phyloP scores from a whole-genome alignment of 2,797 vertebrate species.

The Acanthiza pusilla region DNA sequence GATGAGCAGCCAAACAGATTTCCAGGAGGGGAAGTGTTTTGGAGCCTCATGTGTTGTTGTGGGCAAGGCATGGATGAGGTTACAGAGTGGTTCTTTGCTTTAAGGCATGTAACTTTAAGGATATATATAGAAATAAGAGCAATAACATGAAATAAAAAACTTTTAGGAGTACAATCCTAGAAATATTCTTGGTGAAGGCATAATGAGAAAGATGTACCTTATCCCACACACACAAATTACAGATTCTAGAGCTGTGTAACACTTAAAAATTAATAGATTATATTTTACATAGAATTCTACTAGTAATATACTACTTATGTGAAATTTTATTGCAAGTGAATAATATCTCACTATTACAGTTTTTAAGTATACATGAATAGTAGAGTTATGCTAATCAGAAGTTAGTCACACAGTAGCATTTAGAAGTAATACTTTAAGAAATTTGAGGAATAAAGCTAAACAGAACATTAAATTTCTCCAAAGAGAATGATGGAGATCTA shows the following conservation, averaged over 20 bases:
- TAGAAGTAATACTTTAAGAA: neutral
- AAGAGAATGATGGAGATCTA: neutral
- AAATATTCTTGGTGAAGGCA: neutral
- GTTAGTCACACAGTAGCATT: neutral
- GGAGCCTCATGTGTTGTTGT: neutral
- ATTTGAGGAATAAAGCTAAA: constrained; percentile 1
- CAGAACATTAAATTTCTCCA: constrained; percentile 27
- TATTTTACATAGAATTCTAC: neutral
- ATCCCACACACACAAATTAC: neutral
- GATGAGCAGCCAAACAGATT: neutral
- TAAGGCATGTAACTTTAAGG: neutral
- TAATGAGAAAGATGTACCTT: neutral
- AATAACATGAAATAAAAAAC: neutral
- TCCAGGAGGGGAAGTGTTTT: neutral
- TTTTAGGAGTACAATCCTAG: neutral
- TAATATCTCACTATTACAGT: neutral
- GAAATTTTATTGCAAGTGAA: neutral
- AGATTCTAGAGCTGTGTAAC: neutral
- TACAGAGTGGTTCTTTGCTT: neutral
- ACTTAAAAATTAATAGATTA: neutral
- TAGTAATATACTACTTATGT: neutral
- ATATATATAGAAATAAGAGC: neutral
- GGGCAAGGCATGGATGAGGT: neutral
- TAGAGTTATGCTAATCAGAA: neutral
- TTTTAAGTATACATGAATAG: neutral